Percentiles rank a stretch among this genome's conserved stretches.
These are phyloP conservation scores for Saxicola maurus DNA, from an alignment of 2,797 vertebrate species.

Conservation along the genomic window DNA sequence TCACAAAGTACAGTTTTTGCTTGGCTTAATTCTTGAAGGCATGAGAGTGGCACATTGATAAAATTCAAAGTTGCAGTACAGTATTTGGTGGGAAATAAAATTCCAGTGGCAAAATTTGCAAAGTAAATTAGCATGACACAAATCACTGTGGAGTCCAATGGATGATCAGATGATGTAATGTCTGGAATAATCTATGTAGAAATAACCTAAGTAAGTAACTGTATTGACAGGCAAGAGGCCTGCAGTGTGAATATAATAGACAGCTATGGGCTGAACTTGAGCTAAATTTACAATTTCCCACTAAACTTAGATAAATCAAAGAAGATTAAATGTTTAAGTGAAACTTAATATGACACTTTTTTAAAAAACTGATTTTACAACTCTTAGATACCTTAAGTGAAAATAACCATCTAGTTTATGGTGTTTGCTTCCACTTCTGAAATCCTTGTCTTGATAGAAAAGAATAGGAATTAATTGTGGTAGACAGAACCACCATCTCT, in stretches of 20 bases:
- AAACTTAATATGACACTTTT: neutral
- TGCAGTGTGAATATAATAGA: neutral
- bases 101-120: neutral
- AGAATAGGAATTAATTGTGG: neutral
- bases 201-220: neutral
- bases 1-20: rapidly evolving
- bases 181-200: neutral
- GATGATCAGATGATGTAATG: neutral
- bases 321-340: neutral
- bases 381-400: neutral
- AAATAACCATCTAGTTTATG: neutral
- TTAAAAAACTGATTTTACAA: neutral
- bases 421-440: neutral
- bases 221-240: neutral
- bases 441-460: neutral
- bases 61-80: neutral
- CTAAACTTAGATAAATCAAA: neutral
- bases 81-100: neutral
- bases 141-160: neutral
- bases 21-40: neutral
- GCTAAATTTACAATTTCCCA: neutral
- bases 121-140: neutral
- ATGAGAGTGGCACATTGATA: neutral
- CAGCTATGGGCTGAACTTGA: neutral
- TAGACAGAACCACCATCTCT: neutral